These are phyloP conservation scores for Syngnathoides biaculeatus DNA, from an alignment of 2,113 vertebrate species.

Conservation along the genomic window DNA sequence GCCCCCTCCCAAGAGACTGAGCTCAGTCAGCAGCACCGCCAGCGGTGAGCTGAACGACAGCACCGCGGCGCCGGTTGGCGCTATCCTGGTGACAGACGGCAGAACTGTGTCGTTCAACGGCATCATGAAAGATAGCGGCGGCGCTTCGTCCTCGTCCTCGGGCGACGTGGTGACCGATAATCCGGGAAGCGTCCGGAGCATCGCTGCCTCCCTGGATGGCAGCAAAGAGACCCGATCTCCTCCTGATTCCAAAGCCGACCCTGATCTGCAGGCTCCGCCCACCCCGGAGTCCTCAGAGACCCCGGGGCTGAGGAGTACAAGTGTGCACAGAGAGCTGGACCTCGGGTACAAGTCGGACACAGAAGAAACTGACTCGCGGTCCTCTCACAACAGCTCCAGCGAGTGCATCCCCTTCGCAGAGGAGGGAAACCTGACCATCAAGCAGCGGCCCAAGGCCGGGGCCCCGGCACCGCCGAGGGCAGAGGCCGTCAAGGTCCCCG, in stretches of 20 bases:
- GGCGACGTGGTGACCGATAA: conserved; percentile 25
- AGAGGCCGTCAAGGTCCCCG: conserved; percentile 52
- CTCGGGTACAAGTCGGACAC: conserved; percentile 74
- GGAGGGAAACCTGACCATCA: conserved; percentile 96
- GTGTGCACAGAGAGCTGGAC: conserved; percentile 69
- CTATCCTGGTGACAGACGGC: conserved; percentile 17
- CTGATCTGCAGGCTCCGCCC: background rate
- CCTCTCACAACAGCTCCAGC: conserved; percentile 87
- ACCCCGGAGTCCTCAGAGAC: conserved; percentile 15
- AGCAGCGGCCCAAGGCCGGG: conserved; percentile 85
- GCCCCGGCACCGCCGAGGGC: conserved; percentile 63
- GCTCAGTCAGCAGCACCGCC: conserved; percentile 84
- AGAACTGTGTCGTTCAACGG: conserved; percentile 36
- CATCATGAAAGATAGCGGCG: conserved; percentile 53
- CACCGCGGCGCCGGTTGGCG: background rate
- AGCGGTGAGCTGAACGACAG: conserved; percentile 65
- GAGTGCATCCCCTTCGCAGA: conserved; percentile 96
- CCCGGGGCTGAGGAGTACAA: conserved; percentile 60
- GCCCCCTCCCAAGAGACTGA: conserved; percentile 88
- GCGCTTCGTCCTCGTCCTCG: fast-evolving
- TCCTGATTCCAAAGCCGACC: fast-evolving
- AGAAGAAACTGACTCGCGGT: conserved; percentile 77
- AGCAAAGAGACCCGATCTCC: background rate
- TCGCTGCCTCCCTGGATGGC: conserved; percentile 65
- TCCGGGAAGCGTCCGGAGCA: conserved; percentile 40